A percentile compares a stretch with the other conserved stretches of the same genome.
Conservation (phyloP, 2,113 vertebrate genomes). For the Columbina picui region DNA sequence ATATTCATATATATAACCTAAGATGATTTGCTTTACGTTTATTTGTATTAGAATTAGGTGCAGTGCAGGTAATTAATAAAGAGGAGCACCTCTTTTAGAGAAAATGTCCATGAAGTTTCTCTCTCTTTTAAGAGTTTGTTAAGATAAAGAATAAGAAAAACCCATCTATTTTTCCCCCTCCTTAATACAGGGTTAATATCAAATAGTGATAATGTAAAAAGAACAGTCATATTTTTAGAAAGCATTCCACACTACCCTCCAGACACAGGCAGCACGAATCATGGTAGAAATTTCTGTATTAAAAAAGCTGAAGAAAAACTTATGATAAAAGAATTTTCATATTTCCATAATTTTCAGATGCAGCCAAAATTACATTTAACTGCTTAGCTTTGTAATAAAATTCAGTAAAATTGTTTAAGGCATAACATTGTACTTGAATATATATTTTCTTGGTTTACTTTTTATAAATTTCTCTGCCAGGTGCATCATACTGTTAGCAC, state of each 20-base stretch:
- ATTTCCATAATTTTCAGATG: not conserved
- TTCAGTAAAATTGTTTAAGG: not conserved
- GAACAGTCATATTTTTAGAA: not conserved
- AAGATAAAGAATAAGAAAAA: not conserved
- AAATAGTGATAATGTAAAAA: not conserved
- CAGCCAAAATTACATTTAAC: not conserved
- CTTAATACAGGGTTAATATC: not conserved
- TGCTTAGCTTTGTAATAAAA: not conserved
- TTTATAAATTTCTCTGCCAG: not conserved
- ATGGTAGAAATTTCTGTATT: not conserved
- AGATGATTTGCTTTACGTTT: not conserved
- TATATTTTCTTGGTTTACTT: not conserved
- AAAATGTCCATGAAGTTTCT: not conserved
- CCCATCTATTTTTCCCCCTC: rapidly evolving
- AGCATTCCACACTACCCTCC: not conserved
- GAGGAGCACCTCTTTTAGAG: not conserved
- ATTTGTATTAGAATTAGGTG: not conserved
- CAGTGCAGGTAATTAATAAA: not conserved
- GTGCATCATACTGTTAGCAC: not conserved
- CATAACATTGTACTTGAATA: not conserved
- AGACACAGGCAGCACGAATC: not conserved
- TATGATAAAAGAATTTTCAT: not conserved
- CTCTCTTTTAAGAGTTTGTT: not conserved
- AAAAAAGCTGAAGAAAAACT: not conserved
- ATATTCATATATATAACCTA: not conserved